These are phyloP conservation scores for Bombus difficillimus DNA, from an alignment of 1,140 invertebrate species.

Conservation along the genomic window DNA sequence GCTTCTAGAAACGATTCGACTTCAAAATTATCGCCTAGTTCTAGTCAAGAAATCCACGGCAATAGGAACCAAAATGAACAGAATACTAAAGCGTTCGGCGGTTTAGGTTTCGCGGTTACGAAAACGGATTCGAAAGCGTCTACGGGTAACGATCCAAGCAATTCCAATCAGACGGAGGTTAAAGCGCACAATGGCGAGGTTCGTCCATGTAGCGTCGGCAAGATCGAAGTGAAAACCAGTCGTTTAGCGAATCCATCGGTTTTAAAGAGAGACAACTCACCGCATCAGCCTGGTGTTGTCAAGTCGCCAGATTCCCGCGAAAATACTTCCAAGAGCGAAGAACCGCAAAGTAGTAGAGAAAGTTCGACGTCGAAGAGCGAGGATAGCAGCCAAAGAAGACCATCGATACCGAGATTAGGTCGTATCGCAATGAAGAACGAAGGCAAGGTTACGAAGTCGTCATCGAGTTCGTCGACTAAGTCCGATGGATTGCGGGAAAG, in stretches of 20 bases:
- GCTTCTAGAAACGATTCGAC: slow-evolving; percentile 39
- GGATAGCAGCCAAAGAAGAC: slow-evolving; percentile 62
- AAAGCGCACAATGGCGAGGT: slow-evolving; percentile 52
- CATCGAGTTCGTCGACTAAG: slow-evolving; percentile 56
- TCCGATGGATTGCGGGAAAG: slow-evolving; percentile 55
- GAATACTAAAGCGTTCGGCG: slow-evolving; percentile 16
- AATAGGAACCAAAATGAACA: slow-evolving; percentile 41
- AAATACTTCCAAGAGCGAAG: slow-evolving; percentile 44
- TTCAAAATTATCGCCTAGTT: slow-evolving; percentile 46
- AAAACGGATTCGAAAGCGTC: slow-evolving; percentile 36
- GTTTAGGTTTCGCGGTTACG: background rate
- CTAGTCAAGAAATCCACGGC: slow-evolving; percentile 55
- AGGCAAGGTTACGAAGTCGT: slow-evolving; percentile 48
- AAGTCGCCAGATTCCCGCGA: slow-evolving; percentile 46
- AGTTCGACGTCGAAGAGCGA: slow-evolving; percentile 59
- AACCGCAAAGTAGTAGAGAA: slow-evolving; percentile 52
- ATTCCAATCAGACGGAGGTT: slow-evolving; percentile 40
- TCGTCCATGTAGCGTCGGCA: slow-evolving; percentile 8
- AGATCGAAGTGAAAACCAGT: slow-evolving; percentile 15
- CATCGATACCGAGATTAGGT: slow-evolving; percentile 57
- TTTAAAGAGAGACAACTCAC: slow-evolving; percentile 36
- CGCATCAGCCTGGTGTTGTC: slow-evolving; percentile 23
- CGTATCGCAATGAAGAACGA: slow-evolving; percentile 63
- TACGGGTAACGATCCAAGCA: background rate
- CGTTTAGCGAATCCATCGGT: slow-evolving; percentile 21